Conservation (phyloP, 2,113 vertebrate genomes). For the Sterna hirundo region DNA sequence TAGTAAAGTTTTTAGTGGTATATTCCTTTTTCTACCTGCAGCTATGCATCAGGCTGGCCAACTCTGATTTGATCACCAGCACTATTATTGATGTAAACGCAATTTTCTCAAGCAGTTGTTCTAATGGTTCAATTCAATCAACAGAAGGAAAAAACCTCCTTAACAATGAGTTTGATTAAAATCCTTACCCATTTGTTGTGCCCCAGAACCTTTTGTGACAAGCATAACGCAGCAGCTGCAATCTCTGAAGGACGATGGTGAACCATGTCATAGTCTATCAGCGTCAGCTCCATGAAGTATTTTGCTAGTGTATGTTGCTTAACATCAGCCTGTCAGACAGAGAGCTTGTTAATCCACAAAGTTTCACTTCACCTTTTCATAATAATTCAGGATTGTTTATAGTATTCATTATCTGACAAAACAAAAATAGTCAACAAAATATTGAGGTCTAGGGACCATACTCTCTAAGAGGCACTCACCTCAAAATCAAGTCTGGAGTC, state of each 20-base stretch:
- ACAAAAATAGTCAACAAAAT: background rate
- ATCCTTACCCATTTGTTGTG: conserved; percentile 84
- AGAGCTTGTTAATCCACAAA: background rate
- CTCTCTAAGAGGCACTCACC: background rate
- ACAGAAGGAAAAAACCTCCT: background rate
- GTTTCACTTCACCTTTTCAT: background rate
- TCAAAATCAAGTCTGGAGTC: background rate
- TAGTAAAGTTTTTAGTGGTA: background rate
- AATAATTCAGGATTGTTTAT: background rate
- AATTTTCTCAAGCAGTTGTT: background rate
- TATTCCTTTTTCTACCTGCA: background rate
- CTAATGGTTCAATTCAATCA: rapidly evolving
- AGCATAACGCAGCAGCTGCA: conserved; percentile 85
- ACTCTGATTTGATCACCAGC: background rate
- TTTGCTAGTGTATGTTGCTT: conserved; percentile 91
- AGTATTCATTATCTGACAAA: background rate
- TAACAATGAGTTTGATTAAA: background rate
- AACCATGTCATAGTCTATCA: conserved; percentile 93
- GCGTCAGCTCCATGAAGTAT: conserved; percentile 92
- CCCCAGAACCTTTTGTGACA: conserved; percentile 86
- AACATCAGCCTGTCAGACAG: conserved; percentile 77
- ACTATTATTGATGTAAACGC: background rate
- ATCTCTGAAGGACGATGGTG: conserved; percentile 89
- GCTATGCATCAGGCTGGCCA: background rate
- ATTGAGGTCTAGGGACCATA: background rate